Percentiles rank a stretch among this genome's conserved stretches.
These are phyloP conservation scores for Electrophaes corylata DNA, from an alignment of 2,888 invertebrate genomes.

Conservation along the genomic window DNA sequence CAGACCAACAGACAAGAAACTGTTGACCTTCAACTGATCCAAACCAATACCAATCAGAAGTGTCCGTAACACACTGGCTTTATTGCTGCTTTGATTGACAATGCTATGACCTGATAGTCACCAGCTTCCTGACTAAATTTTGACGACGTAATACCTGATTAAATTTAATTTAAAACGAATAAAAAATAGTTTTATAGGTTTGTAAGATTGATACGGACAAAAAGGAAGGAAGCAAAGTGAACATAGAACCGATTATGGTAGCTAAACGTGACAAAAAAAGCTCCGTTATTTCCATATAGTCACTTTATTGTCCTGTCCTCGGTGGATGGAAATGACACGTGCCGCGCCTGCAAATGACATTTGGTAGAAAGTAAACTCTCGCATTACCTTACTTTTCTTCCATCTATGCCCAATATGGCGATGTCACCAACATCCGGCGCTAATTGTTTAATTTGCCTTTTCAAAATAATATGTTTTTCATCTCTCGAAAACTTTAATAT, in stretches of 20 bases:
- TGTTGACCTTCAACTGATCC: too few species aligned
- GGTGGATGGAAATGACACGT: constrained; percentile 60
- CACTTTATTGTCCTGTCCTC: constrained; percentile 24
- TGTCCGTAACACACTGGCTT: too few species aligned
- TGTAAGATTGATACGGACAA: not conserved
- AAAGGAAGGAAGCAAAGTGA: constrained; percentile 1
- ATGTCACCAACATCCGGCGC: constrained; percentile 44
- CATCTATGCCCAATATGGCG: too few species aligned
- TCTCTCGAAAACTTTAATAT: not conserved
- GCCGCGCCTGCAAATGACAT: constrained; percentile 70
- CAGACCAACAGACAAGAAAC: too few species aligned
- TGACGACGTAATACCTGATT: too few species aligned
- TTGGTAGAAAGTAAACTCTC: constrained; percentile 75
- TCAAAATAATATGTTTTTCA: constrained; percentile 13
- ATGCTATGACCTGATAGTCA: too few species aligned
- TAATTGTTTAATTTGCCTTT: too few species aligned
- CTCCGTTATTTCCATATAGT: constrained; percentile 62
- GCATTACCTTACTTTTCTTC: constrained; percentile 47
- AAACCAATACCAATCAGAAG: too few species aligned
- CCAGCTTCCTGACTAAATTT: too few species aligned
- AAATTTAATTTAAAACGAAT: not conserved
- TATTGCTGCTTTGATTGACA: too few species aligned
- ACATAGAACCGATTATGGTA: not conserved
- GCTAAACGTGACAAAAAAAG: constrained; percentile 44
- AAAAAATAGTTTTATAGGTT: not conserved